Conservation (phyloP, 2,888 invertebrate genomes). For the Malthinus flaveolus region DNA sequence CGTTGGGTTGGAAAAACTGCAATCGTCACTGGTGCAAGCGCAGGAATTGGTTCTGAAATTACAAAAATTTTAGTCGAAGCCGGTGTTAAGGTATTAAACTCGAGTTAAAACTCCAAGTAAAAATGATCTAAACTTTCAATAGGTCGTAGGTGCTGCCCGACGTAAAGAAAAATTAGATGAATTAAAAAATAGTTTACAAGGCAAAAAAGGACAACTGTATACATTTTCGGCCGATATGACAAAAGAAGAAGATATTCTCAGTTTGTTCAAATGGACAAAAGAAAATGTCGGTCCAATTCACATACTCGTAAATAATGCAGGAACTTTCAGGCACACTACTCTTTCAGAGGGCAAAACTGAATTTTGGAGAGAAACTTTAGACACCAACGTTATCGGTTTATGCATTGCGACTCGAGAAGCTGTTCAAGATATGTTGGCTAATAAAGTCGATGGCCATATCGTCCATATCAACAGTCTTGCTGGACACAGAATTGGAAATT, state of each 20-base stretch:
- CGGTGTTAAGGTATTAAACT: too few species aligned
- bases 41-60: too few species aligned
- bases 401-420: slow-evolving; percentile 17
- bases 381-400: slow-evolving; percentile 18
- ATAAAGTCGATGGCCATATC: slow-evolving; percentile 20
- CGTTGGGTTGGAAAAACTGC: too few species aligned
- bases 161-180: slow-evolving; percentile 5
- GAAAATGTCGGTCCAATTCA: slow-evolving; percentile 7
- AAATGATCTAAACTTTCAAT: too few species aligned
- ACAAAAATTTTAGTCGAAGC: too few species aligned
- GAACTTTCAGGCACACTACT: not conserved
- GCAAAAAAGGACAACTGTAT: slow-evolving; percentile 4
- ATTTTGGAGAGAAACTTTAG: slow-evolving; percentile 2
- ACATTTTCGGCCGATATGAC: slow-evolving; percentile 1
- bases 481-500: slow-evolving; percentile 43
- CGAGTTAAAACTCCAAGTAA: too few species aligned
- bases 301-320: slow-evolving; percentile 4
- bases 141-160: not conserved
- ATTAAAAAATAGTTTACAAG: not conserved
- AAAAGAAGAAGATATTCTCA: slow-evolving; percentile 8
- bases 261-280: slow-evolving; percentile 7
- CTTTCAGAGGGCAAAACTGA: not conserved
- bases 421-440: not conserved
- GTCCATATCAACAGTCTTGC: slow-evolving; percentile 25
- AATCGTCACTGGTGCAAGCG: too few species aligned